Conservation (phyloP, 64 coral and sea anemone species). For the Stylophora pistillata region DNA sequence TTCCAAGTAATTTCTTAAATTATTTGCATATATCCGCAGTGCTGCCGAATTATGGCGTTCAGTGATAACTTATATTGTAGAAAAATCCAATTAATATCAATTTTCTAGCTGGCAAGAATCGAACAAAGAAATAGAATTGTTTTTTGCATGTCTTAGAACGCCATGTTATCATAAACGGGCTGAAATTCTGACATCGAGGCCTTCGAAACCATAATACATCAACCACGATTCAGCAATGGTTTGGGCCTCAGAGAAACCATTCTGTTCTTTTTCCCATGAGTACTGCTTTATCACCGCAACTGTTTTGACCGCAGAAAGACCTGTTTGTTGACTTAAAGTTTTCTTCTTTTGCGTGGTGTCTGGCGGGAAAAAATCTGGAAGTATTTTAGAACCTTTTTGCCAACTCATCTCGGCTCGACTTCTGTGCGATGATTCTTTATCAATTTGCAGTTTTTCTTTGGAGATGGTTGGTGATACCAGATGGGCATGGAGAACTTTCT, state of each 20-base stretch:
- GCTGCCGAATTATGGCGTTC: too few relatives aligned
- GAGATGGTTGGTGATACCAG: background rate
- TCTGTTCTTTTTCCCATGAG: background rate
- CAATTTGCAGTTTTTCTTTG: background rate
- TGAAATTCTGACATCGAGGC: background rate
- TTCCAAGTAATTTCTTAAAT: too few relatives aligned
- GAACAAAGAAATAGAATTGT: background rate
- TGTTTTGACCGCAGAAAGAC: background rate
- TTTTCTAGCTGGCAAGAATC: background rate
- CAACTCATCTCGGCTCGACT: background rate
- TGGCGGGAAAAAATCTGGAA: slow-evolving; percentile 23
- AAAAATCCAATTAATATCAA: background rate
- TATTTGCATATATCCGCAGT: too few relatives aligned
- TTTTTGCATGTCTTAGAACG: background rate
- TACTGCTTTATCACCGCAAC: background rate
- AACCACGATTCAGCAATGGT: background rate
- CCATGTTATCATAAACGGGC: background rate
- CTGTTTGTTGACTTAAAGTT: background rate
- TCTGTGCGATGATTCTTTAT: background rate
- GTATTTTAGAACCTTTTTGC: slow-evolving; percentile 5
- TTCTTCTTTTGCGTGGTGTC: background rate
- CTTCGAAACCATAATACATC: background rate
- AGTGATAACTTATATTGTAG: too few relatives aligned
- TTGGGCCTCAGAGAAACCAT: background rate
- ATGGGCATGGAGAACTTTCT: background rate